phyloP scores from a whole-genome alignment of 2,888 invertebrate genomes.

The Tineola bisselliella region DNA sequence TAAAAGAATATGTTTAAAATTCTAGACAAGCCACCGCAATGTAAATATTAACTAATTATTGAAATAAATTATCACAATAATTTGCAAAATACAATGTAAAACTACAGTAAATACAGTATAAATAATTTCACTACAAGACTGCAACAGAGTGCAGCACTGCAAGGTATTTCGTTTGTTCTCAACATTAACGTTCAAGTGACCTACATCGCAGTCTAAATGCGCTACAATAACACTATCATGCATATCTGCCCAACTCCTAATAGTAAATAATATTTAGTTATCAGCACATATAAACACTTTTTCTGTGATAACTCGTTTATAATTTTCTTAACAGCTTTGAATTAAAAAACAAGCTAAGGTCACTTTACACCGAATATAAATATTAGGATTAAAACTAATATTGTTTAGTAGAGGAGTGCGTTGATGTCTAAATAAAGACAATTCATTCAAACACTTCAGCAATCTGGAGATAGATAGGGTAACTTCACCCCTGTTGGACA shows the following conservation, averaged over 20 bases:
- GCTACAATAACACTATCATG: slow-evolving; percentile 1
- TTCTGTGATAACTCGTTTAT: no score
- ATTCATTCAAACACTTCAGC: not conserved
- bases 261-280: no score
- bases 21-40: no score
- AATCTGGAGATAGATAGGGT: no score
- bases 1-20: no score
- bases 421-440: slow-evolving; percentile 16
- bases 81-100: no score
- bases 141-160: not conserved
- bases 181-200: not conserved
- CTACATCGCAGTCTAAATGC: slow-evolving; percentile 2
- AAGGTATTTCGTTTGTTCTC: not conserved
- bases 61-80: no score
- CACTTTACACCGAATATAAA: not conserved
- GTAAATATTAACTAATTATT: no score
- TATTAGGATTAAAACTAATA: not conserved
- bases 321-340: no score
- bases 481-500: no score
- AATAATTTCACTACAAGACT: not conserved
- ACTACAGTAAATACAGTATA: not conserved
- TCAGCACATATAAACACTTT: no score
- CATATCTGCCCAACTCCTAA: not conserved
- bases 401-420: slow-evolving; percentile 3
- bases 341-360: no score